Percentiles rank a stretch among this genome's conserved stretches.
These are phyloP conservation scores for Triplophysa tibetana DNA, from an alignment of 2,113 vertebrate species.

Conservation along the genomic window DNA sequence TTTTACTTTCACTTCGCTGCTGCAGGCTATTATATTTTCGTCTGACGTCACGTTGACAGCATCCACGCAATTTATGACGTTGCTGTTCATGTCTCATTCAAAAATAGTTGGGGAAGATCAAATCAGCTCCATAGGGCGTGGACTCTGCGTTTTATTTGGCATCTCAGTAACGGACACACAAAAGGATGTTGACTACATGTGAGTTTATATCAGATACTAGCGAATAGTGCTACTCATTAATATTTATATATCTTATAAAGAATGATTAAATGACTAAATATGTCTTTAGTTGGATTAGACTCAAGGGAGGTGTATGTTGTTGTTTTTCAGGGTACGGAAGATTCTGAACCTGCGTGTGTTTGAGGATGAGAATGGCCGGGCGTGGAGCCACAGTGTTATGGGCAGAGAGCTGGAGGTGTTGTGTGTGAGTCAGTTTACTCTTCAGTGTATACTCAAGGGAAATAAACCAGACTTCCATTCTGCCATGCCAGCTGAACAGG, in stretches of 20 bases:
- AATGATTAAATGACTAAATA: neutral
- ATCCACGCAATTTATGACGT: conserved; percentile 5
- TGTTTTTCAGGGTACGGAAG: conserved; percentile 83
- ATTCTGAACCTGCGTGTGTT: conserved; percentile 94
- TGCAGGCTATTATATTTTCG: neutral
- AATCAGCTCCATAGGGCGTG: conserved; percentile 89
- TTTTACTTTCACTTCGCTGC: neutral
- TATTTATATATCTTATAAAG: neutral
- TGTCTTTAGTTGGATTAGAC: no score
- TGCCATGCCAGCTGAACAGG: conserved; percentile 89
- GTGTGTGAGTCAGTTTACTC: conserved; percentile 95
- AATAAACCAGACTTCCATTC: conserved; percentile 96
- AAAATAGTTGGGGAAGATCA: conserved; percentile 85
- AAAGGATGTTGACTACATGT: conserved; percentile 93
- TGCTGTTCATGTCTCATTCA: neutral
- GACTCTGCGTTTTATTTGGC: conserved; percentile 91
- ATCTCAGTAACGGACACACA: conserved; percentile 92
- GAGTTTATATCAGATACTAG: conserved; percentile 66
- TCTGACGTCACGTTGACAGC: neutral
- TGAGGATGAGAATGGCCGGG: conserved; percentile 88
- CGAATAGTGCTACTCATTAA: neutral
- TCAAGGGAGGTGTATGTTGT: neutral
- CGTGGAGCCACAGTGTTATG: conserved; percentile 93
- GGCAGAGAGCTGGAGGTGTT: conserved; percentile 89
- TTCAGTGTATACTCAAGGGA: conserved; percentile 92